Conservation (phyloP, 2,797 vertebrate species). For the Halcyon chelicuti region DNA sequence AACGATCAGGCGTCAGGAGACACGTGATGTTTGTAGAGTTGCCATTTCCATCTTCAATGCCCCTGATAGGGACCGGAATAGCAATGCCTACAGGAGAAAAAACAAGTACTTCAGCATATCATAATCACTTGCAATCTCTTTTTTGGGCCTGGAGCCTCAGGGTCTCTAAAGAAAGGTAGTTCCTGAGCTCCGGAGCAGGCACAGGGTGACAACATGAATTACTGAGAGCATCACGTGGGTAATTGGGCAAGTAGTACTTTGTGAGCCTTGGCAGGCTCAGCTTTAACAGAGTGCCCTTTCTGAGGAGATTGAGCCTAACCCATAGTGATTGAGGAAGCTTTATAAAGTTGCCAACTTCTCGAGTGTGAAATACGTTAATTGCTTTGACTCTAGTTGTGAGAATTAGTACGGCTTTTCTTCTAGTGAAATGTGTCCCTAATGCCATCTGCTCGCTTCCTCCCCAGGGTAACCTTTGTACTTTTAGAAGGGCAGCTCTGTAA, state of each 20-base stretch:
- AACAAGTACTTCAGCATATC: conserved; percentile 7
- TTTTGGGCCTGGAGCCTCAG: not conserved
- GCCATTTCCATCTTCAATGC: conserved; percentile 83
- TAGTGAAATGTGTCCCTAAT: not conserved
- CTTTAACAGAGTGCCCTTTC: not conserved
- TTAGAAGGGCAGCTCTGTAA: not conserved
- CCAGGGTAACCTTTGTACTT: not conserved
- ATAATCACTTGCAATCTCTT: not conserved
- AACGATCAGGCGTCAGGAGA: conserved; percentile 84
- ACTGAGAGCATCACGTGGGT: not conserved
- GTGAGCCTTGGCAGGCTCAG: not conserved
- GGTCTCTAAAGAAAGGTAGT: not conserved
- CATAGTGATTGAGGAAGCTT: not conserved
- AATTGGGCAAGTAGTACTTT: not conserved
- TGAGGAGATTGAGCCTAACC: not conserved
- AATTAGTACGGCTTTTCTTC: not conserved
- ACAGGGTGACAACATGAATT: accelerated
- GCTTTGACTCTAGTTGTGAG: not conserved
- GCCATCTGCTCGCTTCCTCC: not conserved
- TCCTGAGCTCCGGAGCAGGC: not conserved
- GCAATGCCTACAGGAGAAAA: conserved; percentile 88
- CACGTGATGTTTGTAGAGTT: conserved; percentile 87
- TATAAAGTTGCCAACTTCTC: conserved; percentile 3
- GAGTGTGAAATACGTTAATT: not conserved
- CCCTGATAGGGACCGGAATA: conserved; percentile 92